Base-by-base conservation (phyloP, 2,113 vertebrate genomes). In the Procavia capensis region DNA sequence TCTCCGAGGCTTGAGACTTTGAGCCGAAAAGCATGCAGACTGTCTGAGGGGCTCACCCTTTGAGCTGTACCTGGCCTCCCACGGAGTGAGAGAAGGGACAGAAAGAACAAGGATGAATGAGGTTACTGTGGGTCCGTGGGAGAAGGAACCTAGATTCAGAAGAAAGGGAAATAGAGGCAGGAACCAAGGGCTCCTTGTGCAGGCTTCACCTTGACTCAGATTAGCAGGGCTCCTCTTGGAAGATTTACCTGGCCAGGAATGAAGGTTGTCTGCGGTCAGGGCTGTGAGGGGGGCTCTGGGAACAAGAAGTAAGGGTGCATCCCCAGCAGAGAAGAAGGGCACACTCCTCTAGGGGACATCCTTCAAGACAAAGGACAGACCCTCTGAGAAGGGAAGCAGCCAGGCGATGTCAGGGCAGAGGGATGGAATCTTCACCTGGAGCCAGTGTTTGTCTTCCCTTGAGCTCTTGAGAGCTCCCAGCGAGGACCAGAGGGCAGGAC, bases 171-270 rank as follows among this genome's bases (percentile, higher is more conserved):
- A 14, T 5, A 14, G 47, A 59, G 50, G 1, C 20, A 43, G 13
- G n/a, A 34, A n/a, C 2, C 3, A 64, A 4, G n/a, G 29, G n/a
- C n/a, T n/a, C n/a, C n/a, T n/a, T 1, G 1, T 14, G 24, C 34
- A 84, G 43, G 36, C 6, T 16, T 64, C 22, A 16, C 74, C 47
- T 34, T 6, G 27, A 31, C 61, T 20, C 41, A 2, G 29, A n/a
- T 20, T 14, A 34, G 20, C 34, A n/a, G 59, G 14, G 10, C 34
- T 5, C 16, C 22, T 45, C 54, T 11, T 5, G 20, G 1, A 34
- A 16, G 27, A 47, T 50, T 14, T 20, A 31, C 45, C 39, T 54
- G 50, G 17, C 13, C 25, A 29, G 54, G 10, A 36, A 0, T 31
- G 16, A 36, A 31, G n/a, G 9, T 41, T 36, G 84, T 39, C 87